These are phyloP conservation scores for Ictidomys tridecemlineatus DNA, from an alignment of 2,113 vertebrate genomes.

Conservation along the genomic window DNA sequence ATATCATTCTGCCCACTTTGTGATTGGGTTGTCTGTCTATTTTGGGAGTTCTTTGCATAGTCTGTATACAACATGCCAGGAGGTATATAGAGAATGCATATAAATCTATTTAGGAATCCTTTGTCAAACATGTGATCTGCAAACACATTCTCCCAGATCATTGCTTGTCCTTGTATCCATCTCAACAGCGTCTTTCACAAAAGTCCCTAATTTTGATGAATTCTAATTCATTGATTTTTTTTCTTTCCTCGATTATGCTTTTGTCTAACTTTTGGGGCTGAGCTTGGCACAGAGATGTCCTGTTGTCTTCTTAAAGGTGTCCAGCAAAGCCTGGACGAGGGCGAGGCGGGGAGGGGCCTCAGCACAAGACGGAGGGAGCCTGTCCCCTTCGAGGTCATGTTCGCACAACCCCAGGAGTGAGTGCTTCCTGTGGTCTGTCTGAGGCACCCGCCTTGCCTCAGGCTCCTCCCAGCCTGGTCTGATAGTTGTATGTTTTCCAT, in stretches of 20 bases:
- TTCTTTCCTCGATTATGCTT: not conserved
- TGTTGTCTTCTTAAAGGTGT: not conserved
- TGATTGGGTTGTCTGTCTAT: not conserved
- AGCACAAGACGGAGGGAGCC: not conserved
- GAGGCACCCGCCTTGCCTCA: not conserved
- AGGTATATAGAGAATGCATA: not conserved
- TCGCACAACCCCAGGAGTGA: not conserved
- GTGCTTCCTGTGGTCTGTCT: not conserved
- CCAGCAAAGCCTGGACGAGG: not conserved
- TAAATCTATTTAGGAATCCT: not conserved
- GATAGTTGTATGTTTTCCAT: not conserved
- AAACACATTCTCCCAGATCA: not conserved
- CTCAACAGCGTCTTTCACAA: not conserved
- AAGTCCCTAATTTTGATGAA: not conserved
- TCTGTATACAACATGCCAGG: not conserved
- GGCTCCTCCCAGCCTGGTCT: not conserved
- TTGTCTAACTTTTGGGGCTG: not conserved
- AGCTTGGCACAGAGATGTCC: not conserved
- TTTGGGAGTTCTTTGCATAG: not conserved
- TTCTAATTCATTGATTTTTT: not conserved
- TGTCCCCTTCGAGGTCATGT: not conserved
- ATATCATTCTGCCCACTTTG: not conserved
- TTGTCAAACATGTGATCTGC: not conserved
- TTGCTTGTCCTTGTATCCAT: no score
- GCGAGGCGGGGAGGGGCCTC: not conserved